Evolutionary conservation across 2,113 vertebrate species (phyloP).

Genomic region (Corythoichthys intestinalis): DNA sequence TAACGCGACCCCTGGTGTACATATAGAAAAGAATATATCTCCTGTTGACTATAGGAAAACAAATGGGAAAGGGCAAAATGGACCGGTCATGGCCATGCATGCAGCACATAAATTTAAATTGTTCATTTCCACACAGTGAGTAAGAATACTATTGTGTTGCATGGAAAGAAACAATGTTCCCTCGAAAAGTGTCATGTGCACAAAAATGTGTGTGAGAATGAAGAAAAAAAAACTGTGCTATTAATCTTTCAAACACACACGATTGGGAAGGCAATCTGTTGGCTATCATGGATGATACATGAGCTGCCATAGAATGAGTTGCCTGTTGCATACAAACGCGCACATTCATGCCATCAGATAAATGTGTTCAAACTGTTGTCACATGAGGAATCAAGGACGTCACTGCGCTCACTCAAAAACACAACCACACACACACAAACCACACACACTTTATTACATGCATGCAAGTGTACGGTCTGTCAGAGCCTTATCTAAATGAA

Average conservation of each 20-base stretch:
- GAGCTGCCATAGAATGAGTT: constrained; percentile 46
- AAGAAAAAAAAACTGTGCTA: constrained; percentile 35
- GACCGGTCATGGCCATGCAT: not conserved
- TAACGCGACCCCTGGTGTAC: no score
- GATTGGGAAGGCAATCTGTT: constrained; percentile 65
- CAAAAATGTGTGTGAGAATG: not conserved
- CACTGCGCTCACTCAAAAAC: constrained; percentile 13
- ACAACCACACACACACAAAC: not conserved
- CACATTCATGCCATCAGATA: constrained; percentile 9
- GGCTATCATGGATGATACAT: constrained; percentile 72
- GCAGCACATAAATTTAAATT: not conserved
- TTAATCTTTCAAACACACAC: constrained; percentile 65
- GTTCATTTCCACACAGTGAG: constrained; percentile 6
- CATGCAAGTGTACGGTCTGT: not conserved
- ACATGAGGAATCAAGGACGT: constrained; percentile 16
- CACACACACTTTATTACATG: not conserved
- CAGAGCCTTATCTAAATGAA: constrained; percentile 8
- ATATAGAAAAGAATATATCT: not conserved
- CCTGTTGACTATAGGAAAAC: not conserved
- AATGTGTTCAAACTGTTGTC: constrained; percentile 6
- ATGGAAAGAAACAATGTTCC: constrained; percentile 14
- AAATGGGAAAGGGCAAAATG: not conserved
- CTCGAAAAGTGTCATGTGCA: constrained; percentile 5
- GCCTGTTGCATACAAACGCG: constrained; percentile 65
- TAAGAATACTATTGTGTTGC: constrained; percentile 13